phyloP scores from a whole-genome alignment of 2,113 vertebrate species.

The Anguilla rostrata region DNA sequence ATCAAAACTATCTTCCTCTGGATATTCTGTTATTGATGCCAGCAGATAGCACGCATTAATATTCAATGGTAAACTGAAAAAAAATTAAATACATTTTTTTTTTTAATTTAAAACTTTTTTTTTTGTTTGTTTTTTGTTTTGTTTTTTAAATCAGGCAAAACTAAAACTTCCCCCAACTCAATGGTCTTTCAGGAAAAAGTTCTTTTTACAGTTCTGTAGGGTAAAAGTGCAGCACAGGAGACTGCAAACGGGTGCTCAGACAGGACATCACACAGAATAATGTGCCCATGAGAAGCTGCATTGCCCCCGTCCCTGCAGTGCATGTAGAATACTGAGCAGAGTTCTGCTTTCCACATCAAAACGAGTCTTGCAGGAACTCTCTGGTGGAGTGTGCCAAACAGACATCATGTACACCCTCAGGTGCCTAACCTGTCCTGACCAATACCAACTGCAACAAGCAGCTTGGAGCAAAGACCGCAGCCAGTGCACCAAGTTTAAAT shows the following conservation, averaged over 20 bases:
- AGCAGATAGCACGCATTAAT: not conserved
- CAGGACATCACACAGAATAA: not conserved
- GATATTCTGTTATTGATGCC: not conserved
- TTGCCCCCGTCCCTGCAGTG: not conserved
- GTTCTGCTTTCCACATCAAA: not conserved
- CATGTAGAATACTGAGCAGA: not conserved
- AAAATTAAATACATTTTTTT: not conserved
- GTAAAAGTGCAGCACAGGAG: constrained; percentile 17
- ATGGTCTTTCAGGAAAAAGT: constrained; percentile 20
- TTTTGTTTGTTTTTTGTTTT: not conserved
- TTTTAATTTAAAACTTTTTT: not conserved
- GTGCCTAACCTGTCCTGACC: not conserved
- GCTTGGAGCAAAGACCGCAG: not conserved
- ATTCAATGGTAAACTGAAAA: not conserved
- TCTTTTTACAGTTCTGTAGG: constrained; percentile 31
- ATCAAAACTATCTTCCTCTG: not conserved
- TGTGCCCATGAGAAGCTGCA: not conserved
- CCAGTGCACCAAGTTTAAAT: not conserved
- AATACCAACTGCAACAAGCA: not conserved
- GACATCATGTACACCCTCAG: not conserved
- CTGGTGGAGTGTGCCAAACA: not conserved
- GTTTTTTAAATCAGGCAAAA: not conserved
- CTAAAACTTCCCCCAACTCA: not conserved
- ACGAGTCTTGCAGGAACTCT: not conserved
- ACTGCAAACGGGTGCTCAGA: not conserved